phyloP scores from a whole-genome alignment of 1,140 invertebrate genomes.

The Acromyrmex echinatior region DNA sequence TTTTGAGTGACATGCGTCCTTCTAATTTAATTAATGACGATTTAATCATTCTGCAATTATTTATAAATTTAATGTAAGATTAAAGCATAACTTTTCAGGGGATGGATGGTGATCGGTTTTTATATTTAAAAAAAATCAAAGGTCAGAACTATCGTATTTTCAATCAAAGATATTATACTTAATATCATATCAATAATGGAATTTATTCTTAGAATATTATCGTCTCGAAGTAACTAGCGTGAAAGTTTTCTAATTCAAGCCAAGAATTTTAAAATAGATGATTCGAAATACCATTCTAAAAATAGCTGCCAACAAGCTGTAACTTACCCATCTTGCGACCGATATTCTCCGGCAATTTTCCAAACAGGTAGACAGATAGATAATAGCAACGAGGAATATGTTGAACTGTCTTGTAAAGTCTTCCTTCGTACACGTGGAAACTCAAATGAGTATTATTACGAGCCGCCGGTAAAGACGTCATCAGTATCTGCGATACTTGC shows the following conservation, averaged over 20 bases:
- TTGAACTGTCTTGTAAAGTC: slow-evolving; percentile 23
- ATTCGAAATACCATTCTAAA: slow-evolving; percentile 28
- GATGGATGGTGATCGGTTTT: neutral
- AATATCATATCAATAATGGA: neutral
- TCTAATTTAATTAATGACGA: slow-evolving; percentile 36
- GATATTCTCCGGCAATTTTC: slow-evolving; percentile 41
- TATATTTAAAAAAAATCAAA: neutral
- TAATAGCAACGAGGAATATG: slow-evolving; percentile 11
- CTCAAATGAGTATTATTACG: slow-evolving; percentile 27
- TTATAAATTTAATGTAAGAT: neutral
- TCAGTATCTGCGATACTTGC: slow-evolving; percentile 27
- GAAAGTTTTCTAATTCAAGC: neutral
- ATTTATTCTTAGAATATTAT: neutral
- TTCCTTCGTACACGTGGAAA: slow-evolving; percentile 21
- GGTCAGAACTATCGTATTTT: too few relatives aligned
- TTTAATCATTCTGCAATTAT: slow-evolving; percentile 42
- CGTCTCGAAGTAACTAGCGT: neutral
- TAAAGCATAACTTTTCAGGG: neutral
- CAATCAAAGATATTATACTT: neutral
- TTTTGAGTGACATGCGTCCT: neutral
- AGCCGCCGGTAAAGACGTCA: slow-evolving; percentile 20
- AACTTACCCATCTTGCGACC: neutral
- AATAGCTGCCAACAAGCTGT: slow-evolving; percentile 1
- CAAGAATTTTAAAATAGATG: neutral
- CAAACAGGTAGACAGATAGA: neutral